These are phyloP conservation scores for Craterocephalus amniculus DNA, from an alignment of 2,797 vertebrate genomes.

Conservation along the genomic window DNA sequence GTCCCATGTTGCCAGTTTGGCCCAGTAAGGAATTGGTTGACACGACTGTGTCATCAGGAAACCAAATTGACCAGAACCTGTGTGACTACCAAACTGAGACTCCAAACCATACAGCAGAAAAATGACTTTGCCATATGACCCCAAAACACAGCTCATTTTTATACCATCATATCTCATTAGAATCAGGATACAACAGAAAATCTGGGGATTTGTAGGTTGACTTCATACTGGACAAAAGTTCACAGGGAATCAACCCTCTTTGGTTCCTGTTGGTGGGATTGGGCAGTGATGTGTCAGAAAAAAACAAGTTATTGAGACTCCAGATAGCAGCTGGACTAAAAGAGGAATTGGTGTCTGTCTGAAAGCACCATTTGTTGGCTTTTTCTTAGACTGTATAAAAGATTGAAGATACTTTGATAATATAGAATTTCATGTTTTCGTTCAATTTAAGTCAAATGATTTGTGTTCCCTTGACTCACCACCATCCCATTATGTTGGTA, in stretches of 20 bases:
- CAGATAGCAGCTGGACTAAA: too few species aligned
- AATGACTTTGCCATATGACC: constrained; percentile 48
- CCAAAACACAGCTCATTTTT: constrained; percentile 41
- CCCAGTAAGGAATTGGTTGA: constrained; percentile 44
- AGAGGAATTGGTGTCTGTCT: too few species aligned
- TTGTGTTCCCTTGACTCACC: neutral
- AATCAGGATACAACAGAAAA: constrained; percentile 18
- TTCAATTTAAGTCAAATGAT: too few species aligned
- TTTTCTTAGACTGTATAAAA: too few species aligned
- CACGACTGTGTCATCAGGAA: constrained; percentile 40
- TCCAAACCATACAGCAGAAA: constrained; percentile 54
- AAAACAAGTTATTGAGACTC: too few species aligned
- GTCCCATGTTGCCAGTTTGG: constrained; percentile 27
- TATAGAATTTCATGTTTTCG: too few species aligned
- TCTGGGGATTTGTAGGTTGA: neutral
- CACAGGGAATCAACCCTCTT: too few species aligned
- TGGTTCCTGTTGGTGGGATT: too few species aligned
- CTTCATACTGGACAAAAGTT: too few species aligned
- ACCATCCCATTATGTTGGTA: neutral
- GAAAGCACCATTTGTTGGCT: too few species aligned
- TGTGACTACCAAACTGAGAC: constrained; percentile 49
- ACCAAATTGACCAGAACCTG: constrained; percentile 59
- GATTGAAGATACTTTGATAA: too few species aligned
- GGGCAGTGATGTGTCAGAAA: too few species aligned
- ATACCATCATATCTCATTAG: constrained; percentile 17